Evolutionary conservation across 2,113 vertebrate species (phyloP).

Genomic region (Symphodus melops): DNA sequence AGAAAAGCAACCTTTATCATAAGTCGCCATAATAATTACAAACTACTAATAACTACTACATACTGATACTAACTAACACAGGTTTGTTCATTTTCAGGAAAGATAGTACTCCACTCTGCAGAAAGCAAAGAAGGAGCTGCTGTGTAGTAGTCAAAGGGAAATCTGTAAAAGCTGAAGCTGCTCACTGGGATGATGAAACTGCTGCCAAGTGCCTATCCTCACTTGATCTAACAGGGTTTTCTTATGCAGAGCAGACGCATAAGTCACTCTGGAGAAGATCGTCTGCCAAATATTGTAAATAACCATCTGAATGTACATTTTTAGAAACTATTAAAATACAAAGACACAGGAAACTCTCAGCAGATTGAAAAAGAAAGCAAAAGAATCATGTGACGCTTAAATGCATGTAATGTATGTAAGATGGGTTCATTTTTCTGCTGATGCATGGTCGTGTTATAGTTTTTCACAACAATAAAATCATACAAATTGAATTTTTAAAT

Average conservation of each 20-base stretch:
- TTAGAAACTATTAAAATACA: not conserved
- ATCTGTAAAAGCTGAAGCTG: slow-evolving; percentile 29
- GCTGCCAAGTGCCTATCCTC: slow-evolving; percentile 27
- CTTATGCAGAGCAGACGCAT: slow-evolving; percentile 1
- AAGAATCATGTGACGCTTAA: no score
- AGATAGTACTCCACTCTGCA: not conserved
- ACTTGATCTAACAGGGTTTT: slow-evolving; percentile 13
- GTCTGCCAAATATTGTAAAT: slow-evolving; percentile 13
- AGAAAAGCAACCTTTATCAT: slow-evolving; percentile 4
- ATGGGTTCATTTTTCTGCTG: no score
- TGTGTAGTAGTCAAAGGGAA: slow-evolving; percentile 10
- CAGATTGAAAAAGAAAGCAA: no score
- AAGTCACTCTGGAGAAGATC: not conserved
- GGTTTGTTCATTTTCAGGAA: not conserved
- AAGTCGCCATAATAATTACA: slow-evolving; percentile 2
- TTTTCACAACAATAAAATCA: no score
- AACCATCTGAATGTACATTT: slow-evolving; percentile 5
- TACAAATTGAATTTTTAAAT: no score
- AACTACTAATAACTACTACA: no score
- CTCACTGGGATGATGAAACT: slow-evolving; percentile 26
- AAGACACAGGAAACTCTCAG: not conserved
- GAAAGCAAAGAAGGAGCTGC: not conserved
- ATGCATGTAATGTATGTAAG: no score
- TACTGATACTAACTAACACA: no score
- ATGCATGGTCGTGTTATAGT: no score